Conservation (phyloP, 2,113 vertebrate genomes). For the Loxodonta africana region DNA sequence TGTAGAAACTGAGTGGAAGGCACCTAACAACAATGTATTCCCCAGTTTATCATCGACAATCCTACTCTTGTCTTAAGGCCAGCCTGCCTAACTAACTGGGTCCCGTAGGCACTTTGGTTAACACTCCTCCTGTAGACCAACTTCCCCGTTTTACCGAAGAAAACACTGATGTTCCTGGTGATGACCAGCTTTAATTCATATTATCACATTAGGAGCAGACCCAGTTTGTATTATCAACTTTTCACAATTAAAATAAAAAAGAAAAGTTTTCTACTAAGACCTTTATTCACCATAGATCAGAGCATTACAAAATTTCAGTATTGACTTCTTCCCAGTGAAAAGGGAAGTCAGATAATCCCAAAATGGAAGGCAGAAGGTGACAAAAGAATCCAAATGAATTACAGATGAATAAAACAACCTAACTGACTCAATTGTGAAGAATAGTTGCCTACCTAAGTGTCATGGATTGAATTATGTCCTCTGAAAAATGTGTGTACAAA, state of each 20-base stretch:
- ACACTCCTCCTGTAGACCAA: not conserved
- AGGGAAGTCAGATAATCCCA: not conserved
- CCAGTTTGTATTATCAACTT: not conserved
- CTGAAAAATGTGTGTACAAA: no score
- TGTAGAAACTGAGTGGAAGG: no score
- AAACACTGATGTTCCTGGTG: not conserved
- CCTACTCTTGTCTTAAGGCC: not conserved
- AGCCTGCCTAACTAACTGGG: not conserved
- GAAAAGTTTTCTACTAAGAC: not conserved
- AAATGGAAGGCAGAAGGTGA: no score
- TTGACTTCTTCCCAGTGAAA: not conserved
- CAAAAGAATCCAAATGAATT: no score
- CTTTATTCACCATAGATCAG: not conserved
- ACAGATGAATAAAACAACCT: no score
- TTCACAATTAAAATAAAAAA: not conserved
- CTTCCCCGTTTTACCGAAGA: not conserved
- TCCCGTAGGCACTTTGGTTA: accelerated
- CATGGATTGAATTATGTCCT: no score
- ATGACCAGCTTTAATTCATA: not conserved
- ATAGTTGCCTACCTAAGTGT: no score
- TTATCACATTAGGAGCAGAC: not conserved
- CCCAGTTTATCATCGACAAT: not conserved
- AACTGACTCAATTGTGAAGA: no score
- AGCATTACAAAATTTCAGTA: not conserved
- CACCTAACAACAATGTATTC: accelerated